phyloP scores from a whole-genome alignment of 2,888 invertebrate species.

The Erpobdella octoculata region DNA sequence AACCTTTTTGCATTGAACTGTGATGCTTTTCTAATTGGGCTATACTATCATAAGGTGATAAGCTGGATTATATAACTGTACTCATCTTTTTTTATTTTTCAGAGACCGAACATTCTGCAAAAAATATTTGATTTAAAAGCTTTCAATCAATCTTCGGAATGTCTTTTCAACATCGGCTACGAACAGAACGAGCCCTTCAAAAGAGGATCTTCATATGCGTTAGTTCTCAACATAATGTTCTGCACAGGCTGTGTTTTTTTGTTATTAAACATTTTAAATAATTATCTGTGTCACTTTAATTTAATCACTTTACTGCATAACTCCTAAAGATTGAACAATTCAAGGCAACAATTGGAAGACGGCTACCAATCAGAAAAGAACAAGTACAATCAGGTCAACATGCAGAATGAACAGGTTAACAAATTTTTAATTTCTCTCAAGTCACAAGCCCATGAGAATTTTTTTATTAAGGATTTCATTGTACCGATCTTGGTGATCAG shows the following conservation, averaged over 20 bases:
- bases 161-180: slow-evolving; percentile 5
- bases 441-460: too few species aligned
- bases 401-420: slow-evolving; percentile 2
- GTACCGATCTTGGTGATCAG: too few species aligned
- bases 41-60: too few species aligned
- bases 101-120: slow-evolving; percentile 19
- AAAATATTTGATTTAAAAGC: slow-evolving; percentile 24
- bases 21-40: too few species aligned
- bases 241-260: too few species aligned
- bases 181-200: slow-evolving; percentile 13
- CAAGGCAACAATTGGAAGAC: not conserved
- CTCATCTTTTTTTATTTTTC: too few species aligned
- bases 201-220: slow-evolving; percentile 19
- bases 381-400: not conserved
- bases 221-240: not conserved
- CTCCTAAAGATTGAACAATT: not conserved
- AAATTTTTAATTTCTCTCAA: too few species aligned
- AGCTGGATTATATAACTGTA: too few species aligned
- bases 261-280: too few species aligned
- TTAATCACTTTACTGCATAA: not conserved
- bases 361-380: not conserved
- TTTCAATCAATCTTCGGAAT: slow-evolving; percentile 2
- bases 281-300: not conserved
- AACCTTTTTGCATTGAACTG: too few species aligned
- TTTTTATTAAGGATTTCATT: too few species aligned